Evolutionary conservation across 2,797 vertebrate genomes (phyloP).

Genomic region (Pterois miles): DNA sequence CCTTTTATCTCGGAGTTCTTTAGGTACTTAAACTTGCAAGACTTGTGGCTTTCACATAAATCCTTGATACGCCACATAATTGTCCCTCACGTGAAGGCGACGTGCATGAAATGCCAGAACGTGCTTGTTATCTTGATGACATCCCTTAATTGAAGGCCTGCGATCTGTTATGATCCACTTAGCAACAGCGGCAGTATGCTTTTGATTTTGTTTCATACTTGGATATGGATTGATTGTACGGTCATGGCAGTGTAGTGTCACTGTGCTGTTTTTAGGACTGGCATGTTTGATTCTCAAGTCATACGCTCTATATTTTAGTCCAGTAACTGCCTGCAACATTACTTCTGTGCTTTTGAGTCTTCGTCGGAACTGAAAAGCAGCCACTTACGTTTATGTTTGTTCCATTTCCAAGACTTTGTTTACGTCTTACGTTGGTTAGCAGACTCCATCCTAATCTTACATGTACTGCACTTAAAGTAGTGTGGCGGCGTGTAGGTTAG

Average conservation of each 20-base stretch:
- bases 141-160: slow-evolving; percentile 1
- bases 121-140: not conserved
- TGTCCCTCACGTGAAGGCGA: not conserved
- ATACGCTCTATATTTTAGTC: not conserved
- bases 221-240: not conserved
- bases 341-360: not conserved
- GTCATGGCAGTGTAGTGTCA: not conserved
- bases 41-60: slow-evolving; percentile 18
- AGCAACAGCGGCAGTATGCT: not conserved
- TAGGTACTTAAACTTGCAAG: slow-evolving; percentile 24
- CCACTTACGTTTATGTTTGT: not conserved
- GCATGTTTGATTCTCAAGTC: not conserved
- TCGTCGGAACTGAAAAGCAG: not conserved
- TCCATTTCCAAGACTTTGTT: not conserved
- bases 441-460: not conserved
- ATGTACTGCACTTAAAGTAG: not conserved
- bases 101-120: not conserved
- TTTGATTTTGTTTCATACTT: not conserved
- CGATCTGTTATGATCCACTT: not conserved
- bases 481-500: not conserved
- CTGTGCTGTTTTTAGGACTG: not conserved
- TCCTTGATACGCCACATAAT: not conserved
- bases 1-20: not conserved
- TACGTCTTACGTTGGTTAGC: not conserved
- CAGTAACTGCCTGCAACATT: not conserved